Evolutionary conservation across 2,797 vertebrate species (phyloP).

Genomic region (Carcharodon carcharias): DNA sequence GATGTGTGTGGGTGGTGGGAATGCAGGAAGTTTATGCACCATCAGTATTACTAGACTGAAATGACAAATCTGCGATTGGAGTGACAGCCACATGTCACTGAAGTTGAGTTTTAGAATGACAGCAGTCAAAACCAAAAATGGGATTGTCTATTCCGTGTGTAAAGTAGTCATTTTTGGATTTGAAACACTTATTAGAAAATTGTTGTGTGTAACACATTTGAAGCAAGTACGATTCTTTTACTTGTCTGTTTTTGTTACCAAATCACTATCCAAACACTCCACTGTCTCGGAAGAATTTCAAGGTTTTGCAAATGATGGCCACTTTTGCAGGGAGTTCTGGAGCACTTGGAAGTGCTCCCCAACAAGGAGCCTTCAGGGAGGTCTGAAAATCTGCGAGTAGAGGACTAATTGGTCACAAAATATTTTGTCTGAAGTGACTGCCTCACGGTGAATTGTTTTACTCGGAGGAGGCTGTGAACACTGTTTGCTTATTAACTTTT

Average conservation of each 20-base stretch:
- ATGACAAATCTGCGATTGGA: neutral
- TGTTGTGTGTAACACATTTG: neutral
- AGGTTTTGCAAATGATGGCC: neutral
- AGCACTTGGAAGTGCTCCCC: neutral
- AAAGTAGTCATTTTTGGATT: neutral
- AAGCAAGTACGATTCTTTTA: neutral
- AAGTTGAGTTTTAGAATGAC: neutral
- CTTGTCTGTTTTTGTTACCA: neutral
- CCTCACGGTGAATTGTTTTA: neutral
- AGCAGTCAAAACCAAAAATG: neutral
- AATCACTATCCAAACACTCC: neutral
- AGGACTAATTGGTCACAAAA: neutral
- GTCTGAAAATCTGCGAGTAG: neutral
- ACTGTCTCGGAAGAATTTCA: neutral
- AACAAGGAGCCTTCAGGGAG: neutral
- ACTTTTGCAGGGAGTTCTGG: neutral
- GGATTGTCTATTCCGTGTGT: neutral
- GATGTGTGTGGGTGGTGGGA: constrained; percentile 1
- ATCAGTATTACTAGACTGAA: neutral
- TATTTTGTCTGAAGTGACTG: neutral
- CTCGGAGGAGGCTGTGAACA: neutral
- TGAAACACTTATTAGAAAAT: neutral
- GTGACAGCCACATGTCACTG: neutral
- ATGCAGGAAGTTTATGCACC: neutral
- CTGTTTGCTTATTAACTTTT: constrained; percentile 5